Evolutionary conservation across 2,797 vertebrate genomes (phyloP).

Genomic region (Danio albolineatus): DNA sequence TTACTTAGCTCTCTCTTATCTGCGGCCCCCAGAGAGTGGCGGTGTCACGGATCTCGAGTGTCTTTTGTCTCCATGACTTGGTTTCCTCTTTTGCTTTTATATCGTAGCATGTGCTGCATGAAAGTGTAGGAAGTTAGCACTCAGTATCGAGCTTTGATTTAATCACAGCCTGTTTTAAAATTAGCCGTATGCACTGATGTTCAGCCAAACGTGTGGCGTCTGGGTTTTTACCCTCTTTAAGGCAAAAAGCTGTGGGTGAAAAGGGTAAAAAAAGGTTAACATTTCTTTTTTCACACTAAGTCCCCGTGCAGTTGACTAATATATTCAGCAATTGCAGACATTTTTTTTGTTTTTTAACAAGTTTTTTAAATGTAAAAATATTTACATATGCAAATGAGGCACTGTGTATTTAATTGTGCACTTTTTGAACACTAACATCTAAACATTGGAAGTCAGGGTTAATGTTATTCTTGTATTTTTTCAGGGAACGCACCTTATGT

Average conservation of each 20-base stretch:
- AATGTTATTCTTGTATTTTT: no score
- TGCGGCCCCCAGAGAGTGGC: slow-evolving; percentile 36
- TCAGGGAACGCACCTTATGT: no score
- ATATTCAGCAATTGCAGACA: no score
- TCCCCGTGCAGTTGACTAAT: no score
- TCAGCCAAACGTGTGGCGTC: slow-evolving; percentile 45
- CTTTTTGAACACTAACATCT: no score
- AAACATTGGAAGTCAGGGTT: no score
- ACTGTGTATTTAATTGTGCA: no score
- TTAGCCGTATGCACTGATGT: slow-evolving; percentile 46
- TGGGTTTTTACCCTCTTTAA: background rate
- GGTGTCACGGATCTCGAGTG: slow-evolving; percentile 19
- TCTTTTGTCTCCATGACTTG: slow-evolving; percentile 45
- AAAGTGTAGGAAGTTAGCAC: slow-evolving; percentile 52
- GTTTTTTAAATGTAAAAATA: no score
- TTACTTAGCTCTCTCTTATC: slow-evolving; percentile 57
- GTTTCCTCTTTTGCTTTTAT: slow-evolving; percentile 37
- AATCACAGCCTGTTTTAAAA: slow-evolving; percentile 48
- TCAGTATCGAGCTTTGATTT: slow-evolving; percentile 45
- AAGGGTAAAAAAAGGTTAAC: no score
- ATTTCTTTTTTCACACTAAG: no score
- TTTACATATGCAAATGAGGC: no score
- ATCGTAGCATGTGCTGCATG: background rate
- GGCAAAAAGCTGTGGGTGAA: background rate
- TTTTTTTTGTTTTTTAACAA: no score